Evolutionary conservation across 2,888 invertebrate genomes (phyloP).

Genomic region (Spodoptera exigua): DNA sequence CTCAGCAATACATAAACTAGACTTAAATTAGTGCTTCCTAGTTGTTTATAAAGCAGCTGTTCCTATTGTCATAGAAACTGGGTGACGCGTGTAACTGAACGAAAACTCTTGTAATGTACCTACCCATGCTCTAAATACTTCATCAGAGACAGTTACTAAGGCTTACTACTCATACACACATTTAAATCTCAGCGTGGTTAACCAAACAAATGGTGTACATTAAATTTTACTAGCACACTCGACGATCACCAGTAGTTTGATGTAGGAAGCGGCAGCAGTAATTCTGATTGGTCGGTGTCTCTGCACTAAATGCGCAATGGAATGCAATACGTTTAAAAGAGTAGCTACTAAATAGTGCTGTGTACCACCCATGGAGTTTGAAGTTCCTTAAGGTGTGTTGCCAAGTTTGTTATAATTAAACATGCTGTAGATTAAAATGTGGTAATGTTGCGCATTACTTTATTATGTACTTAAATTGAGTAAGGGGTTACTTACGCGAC

Average conservation of each 20-base stretch:
- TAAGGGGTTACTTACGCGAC: background rate
- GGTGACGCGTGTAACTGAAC: slow-evolving; percentile 33
- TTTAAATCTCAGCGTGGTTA: slow-evolving; percentile 43
- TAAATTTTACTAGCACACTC: slow-evolving; percentile 39
- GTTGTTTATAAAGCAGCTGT: slow-evolving; percentile 10
- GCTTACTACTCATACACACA: slow-evolving; percentile 41
- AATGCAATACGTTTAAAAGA: slow-evolving; percentile 36
- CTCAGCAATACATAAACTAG: slow-evolving; percentile 2
- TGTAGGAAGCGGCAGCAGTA: slow-evolving; percentile 26
- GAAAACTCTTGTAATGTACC: slow-evolving; percentile 13
- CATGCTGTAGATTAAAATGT: slow-evolving; percentile 22
- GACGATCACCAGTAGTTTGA: slow-evolving; percentile 42
- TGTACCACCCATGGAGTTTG: slow-evolving; percentile 59
- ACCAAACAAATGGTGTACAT: slow-evolving; percentile 47
- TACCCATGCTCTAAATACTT: slow-evolving; percentile 38
- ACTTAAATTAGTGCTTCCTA: slow-evolving; percentile 35
- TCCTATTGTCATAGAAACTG: slow-evolving; percentile 30
- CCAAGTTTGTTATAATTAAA: slow-evolving; percentile 37
- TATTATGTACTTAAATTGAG: background rate
- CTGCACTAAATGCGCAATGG: slow-evolving; percentile 42
- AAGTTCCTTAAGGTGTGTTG: slow-evolving; percentile 42
- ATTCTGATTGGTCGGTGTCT: slow-evolving; percentile 23
- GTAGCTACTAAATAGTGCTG: slow-evolving; percentile 46
- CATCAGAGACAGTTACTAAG: slow-evolving; percentile 35
- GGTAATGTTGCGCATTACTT: slow-evolving; percentile 9